Percentiles rank a stretch among this genome's conserved stretches.
Conservation (phyloP, 2,113 vertebrate species). For the Calypte anna region DNA sequence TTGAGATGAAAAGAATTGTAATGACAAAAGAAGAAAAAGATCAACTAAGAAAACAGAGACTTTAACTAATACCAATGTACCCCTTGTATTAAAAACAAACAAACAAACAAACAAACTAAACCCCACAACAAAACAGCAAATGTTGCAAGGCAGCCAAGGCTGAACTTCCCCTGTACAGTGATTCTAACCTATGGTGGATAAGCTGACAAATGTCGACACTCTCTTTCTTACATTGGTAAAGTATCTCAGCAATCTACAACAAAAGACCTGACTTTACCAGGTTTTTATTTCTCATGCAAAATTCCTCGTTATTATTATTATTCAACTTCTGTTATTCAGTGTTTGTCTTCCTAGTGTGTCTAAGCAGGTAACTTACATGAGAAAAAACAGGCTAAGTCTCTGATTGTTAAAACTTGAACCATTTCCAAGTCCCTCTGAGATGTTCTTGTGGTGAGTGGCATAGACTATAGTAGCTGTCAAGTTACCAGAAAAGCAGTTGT, state of each 20-base stretch:
- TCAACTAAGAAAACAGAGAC: neutral
- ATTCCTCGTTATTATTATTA: slow-evolving; percentile 46
- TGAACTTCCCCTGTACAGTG: neutral
- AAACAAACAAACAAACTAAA: rapidly evolving
- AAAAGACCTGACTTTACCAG: slow-evolving; percentile 39
- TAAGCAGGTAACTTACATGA: slow-evolving; percentile 33
- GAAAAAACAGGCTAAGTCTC: slow-evolving; percentile 39
- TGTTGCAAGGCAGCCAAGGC: neutral
- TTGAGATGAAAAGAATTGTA: neutral
- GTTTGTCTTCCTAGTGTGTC: slow-evolving; percentile 23
- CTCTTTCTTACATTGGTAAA: neutral
- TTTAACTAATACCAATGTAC: neutral
- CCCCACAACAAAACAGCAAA: neutral
- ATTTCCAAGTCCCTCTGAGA: slow-evolving; percentile 32
- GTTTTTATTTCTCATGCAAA: slow-evolving; percentile 53
- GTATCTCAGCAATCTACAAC: slow-evolving; percentile 35
- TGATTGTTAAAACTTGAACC: slow-evolving; percentile 52
- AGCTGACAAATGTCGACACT: slow-evolving; percentile 19
- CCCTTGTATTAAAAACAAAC: neutral
- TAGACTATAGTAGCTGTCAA: slow-evolving; percentile 23
- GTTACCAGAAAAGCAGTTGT: neutral
- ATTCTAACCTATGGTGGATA: slow-evolving; percentile 38
- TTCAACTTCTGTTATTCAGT: slow-evolving; percentile 38
- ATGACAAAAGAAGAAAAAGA: neutral
- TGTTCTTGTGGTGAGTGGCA: slow-evolving; percentile 42